Evolutionary conservation across 2,888 invertebrate genomes (phyloP).

Genomic region (Cephus pulcher): DNA sequence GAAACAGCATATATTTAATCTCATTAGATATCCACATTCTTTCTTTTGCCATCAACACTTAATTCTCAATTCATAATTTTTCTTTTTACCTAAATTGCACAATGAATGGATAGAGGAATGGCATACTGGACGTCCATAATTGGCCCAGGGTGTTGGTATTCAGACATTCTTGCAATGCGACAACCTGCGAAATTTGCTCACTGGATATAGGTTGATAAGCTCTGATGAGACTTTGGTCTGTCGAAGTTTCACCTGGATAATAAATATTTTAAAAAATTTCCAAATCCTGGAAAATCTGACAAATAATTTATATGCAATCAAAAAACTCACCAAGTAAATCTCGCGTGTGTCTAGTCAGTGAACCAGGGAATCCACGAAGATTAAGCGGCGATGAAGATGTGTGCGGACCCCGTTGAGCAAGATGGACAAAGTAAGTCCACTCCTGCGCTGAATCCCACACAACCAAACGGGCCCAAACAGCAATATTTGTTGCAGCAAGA

Average conservation of each 20-base stretch:
- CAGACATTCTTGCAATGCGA: constrained; percentile 68
- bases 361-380: constrained; percentile 65
- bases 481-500: constrained; percentile 69
- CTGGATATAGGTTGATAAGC: constrained; percentile 65
- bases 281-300: background rate
- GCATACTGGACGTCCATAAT: constrained; percentile 70
- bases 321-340: constrained; percentile 52
- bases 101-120: constrained; percentile 70
- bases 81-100: constrained; percentile 68
- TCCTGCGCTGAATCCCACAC: constrained; percentile 70
- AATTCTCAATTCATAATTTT: background rate
- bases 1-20: constrained; percentile 27
- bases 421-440: constrained; percentile 68
- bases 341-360: constrained; percentile 56
- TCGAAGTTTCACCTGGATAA: constrained; percentile 24
- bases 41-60: background rate
- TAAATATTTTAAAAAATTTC: background rate
- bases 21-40: background rate
- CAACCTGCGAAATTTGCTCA: constrained; percentile 67
- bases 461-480: constrained; percentile 69
- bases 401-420: constrained; percentile 59
- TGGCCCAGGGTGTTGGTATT: constrained; percentile 70
- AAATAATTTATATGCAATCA: background rate
- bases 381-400: constrained; percentile 63
- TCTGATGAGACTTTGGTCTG: constrained; percentile 7